phyloP scores from a whole-genome alignment of 2,113 vertebrate genomes.

The Muntiacus muntjak region DNA sequence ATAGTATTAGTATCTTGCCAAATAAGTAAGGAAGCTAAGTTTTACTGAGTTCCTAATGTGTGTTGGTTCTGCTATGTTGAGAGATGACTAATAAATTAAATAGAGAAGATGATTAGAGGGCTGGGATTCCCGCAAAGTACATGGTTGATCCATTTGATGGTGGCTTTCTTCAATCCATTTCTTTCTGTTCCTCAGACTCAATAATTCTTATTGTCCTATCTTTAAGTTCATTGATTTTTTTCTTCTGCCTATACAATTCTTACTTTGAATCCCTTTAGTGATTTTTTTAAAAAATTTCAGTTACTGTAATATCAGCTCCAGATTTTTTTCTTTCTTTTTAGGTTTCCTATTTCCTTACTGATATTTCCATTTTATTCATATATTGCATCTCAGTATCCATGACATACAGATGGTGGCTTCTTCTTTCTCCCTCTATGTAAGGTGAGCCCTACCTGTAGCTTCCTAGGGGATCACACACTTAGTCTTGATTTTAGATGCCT shows the following conservation, averaged over 20 bases:
- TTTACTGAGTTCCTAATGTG: neutral
- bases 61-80: neutral
- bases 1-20: neutral
- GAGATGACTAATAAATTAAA: neutral
- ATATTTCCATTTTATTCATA: neutral
- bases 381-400: neutral
- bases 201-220: neutral
- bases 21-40: neutral
- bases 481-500: neutral
- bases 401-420: neutral
- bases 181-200: neutral
- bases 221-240: neutral
- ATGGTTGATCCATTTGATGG: neutral
- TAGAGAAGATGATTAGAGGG: neutral
- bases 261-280: neutral
- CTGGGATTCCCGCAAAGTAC: fast-evolving
- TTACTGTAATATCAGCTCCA: neutral
- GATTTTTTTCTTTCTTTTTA: neutral
- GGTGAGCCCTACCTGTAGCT: neutral
- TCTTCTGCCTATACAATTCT: neutral
- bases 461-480: neutral
- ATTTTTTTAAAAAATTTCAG: fast-evolving
- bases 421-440: neutral
- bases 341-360: neutral
- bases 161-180: neutral